phyloP scores from a whole-genome alignment of 2,888 invertebrate genomes.

The Heteromyza rotundicornis region DNA sequence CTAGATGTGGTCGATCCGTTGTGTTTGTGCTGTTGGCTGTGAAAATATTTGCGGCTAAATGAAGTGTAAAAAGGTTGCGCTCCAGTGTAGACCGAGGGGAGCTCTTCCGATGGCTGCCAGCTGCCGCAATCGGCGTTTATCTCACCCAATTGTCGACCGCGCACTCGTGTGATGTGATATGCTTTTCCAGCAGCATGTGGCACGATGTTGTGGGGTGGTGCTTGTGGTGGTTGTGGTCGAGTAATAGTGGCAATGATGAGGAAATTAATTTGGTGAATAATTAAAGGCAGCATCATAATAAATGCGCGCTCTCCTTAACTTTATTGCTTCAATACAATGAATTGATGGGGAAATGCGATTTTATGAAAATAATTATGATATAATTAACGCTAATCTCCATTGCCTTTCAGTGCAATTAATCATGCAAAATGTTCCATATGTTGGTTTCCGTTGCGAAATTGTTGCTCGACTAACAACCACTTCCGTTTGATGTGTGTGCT shows the following conservation, averaged over 20 bases:
- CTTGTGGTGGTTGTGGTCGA: neutral
- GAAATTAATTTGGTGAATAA: neutral
- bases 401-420: no score
- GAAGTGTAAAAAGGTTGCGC: conserved; percentile 18
- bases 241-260: no score
- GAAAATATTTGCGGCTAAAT: conserved; percentile 12
- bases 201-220: neutral
- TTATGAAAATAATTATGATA: no score
- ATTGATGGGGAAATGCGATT: no score
- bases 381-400: no score
- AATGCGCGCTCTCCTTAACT: no score
- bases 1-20: neutral
- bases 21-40: neutral
- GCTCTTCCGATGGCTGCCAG: neutral
- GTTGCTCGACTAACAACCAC: no score
- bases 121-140: neutral
- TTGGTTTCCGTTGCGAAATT: no score
- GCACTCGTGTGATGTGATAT: neutral
- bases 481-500: no score
- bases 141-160: neutral
- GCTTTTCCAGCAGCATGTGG: no score
- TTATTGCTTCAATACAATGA: neutral
- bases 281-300: neutral
- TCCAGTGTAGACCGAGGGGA: no score
- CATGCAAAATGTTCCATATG: no score